Conservation (phyloP, 2,888 invertebrate genomes). For the Eupithecia inturbata region DNA sequence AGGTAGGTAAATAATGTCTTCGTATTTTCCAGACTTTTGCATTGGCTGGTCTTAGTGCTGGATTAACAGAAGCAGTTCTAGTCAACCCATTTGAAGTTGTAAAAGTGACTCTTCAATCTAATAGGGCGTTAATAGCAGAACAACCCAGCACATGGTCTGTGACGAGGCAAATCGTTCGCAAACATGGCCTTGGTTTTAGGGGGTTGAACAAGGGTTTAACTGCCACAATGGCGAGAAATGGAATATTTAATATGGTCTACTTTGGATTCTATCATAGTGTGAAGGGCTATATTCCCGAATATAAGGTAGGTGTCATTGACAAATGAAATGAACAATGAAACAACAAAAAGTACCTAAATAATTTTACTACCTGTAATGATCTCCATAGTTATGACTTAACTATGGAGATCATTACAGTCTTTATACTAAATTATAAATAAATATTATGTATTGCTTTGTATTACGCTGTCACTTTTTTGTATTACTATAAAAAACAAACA, state of each 20-base stretch:
- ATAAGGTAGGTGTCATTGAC: constrained; percentile 77
- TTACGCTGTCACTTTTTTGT: no score
- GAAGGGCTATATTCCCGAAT: constrained; percentile 88
- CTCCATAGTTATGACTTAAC: no score
- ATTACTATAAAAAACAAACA: no score
- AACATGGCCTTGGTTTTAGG: constrained; percentile 89
- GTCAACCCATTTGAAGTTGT: constrained; percentile 98
- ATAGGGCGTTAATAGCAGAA: constrained; percentile 86
- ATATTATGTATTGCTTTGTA: no score
- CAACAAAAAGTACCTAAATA: background rate
- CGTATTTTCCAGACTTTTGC: constrained; percentile 89
- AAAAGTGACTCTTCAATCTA: constrained; percentile 94
- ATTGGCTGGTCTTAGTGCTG: constrained; percentile 94
- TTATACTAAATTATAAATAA: no score
- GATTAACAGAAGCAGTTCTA: constrained; percentile 95
- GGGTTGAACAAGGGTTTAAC: constrained; percentile 95
- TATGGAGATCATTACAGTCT: no score
- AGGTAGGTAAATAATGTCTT: background rate
- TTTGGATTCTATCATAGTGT: constrained; percentile 98
- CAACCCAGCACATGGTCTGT: constrained; percentile 91
- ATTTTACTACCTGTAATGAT: no score
- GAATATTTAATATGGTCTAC: constrained; percentile 96
- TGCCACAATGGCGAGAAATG: constrained; percentile 95
- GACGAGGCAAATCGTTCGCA: constrained; percentile 90
- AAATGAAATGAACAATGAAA: background rate